Percentiles rank a stretch among this genome's conserved stretches.
phyloP scores from a whole-genome alignment of 2,113 vertebrate genomes.

The Ceratotherium simum region DNA sequence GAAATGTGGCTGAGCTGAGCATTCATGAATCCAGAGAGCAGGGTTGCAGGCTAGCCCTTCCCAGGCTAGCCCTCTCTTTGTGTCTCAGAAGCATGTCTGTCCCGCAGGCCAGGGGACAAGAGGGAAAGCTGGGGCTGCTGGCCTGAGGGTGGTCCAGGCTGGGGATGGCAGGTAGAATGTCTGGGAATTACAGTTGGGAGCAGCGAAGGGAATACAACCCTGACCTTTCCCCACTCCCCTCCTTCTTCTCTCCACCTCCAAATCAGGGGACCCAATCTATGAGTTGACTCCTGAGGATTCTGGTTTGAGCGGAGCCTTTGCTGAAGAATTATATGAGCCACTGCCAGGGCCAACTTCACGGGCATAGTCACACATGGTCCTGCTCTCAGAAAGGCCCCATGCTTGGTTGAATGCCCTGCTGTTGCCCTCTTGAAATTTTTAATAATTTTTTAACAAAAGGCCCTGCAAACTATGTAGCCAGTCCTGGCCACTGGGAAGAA shows the following conservation, averaged over 20 bases:
- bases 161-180: background rate
- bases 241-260: background rate
- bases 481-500: background rate
- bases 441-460: background rate
- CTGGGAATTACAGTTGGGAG: background rate
- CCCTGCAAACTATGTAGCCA: background rate
- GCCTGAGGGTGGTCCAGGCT: background rate
- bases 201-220: background rate
- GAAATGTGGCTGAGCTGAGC: constrained; percentile 49
- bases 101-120: background rate
- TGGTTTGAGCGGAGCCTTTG: background rate
- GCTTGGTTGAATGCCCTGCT: background rate
- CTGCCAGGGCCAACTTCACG: background rate
- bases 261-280: background rate
- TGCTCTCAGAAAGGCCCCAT: background rate
- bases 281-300: background rate
- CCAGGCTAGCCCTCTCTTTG: background rate
- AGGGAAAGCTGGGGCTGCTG: background rate
- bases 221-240: background rate
- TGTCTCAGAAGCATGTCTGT: background rate
- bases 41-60: constrained; percentile 7
- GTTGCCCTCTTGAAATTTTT: background rate
- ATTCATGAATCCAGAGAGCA: constrained; percentile 28
- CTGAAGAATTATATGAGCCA: background rate
- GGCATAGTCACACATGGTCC: background rate